Base-by-base conservation (phyloP, 2,113 vertebrate species). In the Odontophorus gujanensis region DNA sequence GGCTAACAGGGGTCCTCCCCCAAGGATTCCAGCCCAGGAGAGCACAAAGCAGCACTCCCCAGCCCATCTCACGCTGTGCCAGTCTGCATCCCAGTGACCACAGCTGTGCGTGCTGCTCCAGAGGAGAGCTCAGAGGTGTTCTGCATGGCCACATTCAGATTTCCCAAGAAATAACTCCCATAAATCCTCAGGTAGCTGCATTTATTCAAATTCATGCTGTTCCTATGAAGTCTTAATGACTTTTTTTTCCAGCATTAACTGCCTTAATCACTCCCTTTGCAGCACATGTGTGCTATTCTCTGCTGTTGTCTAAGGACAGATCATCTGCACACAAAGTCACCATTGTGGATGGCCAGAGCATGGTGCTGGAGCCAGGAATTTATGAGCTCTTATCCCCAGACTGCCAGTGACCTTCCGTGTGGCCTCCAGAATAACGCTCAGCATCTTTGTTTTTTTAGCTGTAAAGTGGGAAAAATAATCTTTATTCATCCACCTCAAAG, bases 401-500 rank as follows among this genome's bases (percentile, higher is more conserved):
- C 73, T 89, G 82, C 61, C 77, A 90, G 66, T 34, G 93, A 77
- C 58, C 80, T 77, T 93, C 71, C 71, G 38, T 75, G 42, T 86
- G 80, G 85, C 89, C 95, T 77, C 89, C 71, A 90, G 59, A 92
- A 81, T 88, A 96, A 91, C 36, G 42, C 72, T 87, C 94, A 93
- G 26, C 8, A 2, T 86, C 68, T 81, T 92, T 62, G 69, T 1
- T 48, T 59, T 96, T 90, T 89, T 79, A 95, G 82, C 90, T 90
- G 73, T 91, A 87, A 90, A 97, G 86, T 57, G 84, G 85, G 19
- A 95, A 95, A 92, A 95, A 95, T 77, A 83, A 91, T 80, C 91
- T 95, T 97, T 92, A 95, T 91, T 96, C 91, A 87, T 91, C 65
- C 69, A 96, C 91, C 91, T 95, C 91, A 91, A 91, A 97, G 89